These are phyloP conservation scores for Fopius arisanus DNA, from an alignment of 1,140 invertebrate species.

Conservation along the genomic window DNA sequence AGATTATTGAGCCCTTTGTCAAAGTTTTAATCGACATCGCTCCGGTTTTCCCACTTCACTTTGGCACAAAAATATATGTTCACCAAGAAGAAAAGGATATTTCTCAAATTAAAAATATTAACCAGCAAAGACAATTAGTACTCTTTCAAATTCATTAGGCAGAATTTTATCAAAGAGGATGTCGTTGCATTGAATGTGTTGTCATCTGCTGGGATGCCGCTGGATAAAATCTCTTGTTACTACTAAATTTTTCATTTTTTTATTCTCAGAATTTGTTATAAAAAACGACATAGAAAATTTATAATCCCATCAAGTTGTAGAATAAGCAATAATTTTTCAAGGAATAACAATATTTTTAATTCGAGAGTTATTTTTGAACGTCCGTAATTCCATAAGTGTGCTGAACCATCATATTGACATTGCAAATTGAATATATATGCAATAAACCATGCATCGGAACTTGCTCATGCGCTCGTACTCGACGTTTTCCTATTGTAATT, in stretches of 20 bases:
- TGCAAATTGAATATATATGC: not conserved
- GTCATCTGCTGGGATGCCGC: too few species aligned
- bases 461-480: slow-evolving; percentile 13
- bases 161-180: too few species aligned
- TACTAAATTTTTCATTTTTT: too few species aligned
- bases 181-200: too few species aligned
- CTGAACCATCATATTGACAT: not conserved
- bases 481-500: slow-evolving; percentile 9
- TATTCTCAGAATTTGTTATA: too few species aligned
- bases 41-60: not conserved
- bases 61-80: not conserved
- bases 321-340: not conserved
- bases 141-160: too few species aligned
- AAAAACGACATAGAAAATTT: too few species aligned
- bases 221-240: too few species aligned
- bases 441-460: not conserved
- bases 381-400: not conserved
- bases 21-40: not conserved
- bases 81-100: not conserved
- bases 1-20: not conserved
- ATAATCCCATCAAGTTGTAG: not conserved
- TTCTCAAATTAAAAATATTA: too few species aligned
- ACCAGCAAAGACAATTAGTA: too few species aligned
- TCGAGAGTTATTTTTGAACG: not conserved
- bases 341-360: not conserved